A percentile compares a stretch with the other conserved stretches of the same genome.
Evolutionary conservation across 2,113 vertebrate genomes (phyloP).

Genomic region (Caretta caretta): DNA sequence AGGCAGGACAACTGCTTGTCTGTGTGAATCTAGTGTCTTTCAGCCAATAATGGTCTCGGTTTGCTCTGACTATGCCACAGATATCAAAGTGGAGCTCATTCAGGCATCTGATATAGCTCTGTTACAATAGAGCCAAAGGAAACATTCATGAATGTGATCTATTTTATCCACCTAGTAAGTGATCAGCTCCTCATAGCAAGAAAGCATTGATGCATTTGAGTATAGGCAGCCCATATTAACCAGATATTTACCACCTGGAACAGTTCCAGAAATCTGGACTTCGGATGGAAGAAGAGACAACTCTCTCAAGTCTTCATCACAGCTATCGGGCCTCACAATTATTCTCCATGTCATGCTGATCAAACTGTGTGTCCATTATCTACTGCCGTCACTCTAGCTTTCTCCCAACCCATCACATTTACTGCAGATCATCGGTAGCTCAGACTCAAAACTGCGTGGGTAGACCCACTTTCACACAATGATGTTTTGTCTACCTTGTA

Average conservation of each 20-base stretch:
- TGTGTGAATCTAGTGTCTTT: not conserved
- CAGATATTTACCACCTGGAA: slow-evolving; percentile 49
- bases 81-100: not conserved
- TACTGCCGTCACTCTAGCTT: not conserved
- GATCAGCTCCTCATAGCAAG: slow-evolving; percentile 12
- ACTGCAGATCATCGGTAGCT: not conserved
- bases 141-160: slow-evolving; percentile 25
- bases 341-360: not conserved
- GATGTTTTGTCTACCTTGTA: not conserved
- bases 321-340: not conserved
- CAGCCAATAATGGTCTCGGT: not conserved
- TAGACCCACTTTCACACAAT: not conserved
- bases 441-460: not conserved
- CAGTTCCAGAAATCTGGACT: not conserved
- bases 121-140: slow-evolving; percentile 33
- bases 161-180: slow-evolving; percentile 38
- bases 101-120: slow-evolving; percentile 18
- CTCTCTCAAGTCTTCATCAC: not conserved
- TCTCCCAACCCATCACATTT: not conserved
- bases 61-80: not conserved
- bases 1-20: not conserved
- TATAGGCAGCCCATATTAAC: slow-evolving; percentile 33
- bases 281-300: slow-evolving; percentile 31
- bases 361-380: not conserved
- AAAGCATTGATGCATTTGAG: slow-evolving; percentile 38